Conservation (phyloP, 2,797 vertebrate species). For the Arremon aurantiirostris region DNA sequence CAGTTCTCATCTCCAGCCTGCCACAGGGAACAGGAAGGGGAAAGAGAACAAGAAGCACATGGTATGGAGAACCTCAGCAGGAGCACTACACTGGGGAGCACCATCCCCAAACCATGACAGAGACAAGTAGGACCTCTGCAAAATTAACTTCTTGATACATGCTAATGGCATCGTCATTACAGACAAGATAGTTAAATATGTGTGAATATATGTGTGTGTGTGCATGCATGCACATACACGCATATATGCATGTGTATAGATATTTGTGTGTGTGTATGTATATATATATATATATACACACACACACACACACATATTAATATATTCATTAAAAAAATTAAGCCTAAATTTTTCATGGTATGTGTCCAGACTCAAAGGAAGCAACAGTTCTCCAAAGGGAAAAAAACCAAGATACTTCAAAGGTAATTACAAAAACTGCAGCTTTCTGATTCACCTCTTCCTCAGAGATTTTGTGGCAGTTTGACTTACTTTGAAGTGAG, state of each 20-base stretch:
- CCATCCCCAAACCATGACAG: background rate
- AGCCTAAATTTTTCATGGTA: background rate
- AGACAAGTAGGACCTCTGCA: background rate
- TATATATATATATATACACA: background rate
- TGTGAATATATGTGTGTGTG: accelerated
- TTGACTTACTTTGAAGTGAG: background rate
- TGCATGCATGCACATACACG: accelerated
- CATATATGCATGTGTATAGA: accelerated
- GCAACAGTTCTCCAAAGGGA: background rate
- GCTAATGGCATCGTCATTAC: background rate
- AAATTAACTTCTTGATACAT: background rate
- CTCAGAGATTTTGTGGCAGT: background rate
- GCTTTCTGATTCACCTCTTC: background rate
- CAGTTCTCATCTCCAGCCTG: background rate
- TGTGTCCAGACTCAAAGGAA: background rate
- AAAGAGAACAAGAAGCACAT: background rate
- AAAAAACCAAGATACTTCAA: background rate
- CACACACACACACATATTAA: background rate
- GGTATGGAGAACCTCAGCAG: background rate
- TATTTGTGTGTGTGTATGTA: background rate
- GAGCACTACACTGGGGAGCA: background rate
- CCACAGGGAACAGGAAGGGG: background rate
- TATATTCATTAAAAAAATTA: background rate
- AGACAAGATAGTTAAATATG: background rate
- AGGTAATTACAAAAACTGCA: background rate